Evolutionary conservation across 2,888 invertebrate species (phyloP).

Genomic region (Amphipyra berbera): DNA sequence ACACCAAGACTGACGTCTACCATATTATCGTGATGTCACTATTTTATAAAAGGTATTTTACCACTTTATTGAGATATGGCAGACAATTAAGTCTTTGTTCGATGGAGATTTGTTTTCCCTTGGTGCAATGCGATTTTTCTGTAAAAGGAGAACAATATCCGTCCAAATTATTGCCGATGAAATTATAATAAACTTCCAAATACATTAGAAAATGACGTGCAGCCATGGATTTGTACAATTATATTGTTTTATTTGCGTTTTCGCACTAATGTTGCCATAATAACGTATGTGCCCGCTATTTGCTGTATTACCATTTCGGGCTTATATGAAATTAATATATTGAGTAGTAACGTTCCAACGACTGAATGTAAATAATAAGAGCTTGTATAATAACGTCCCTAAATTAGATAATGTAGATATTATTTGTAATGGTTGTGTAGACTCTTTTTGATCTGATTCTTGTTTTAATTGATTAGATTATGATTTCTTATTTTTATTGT

Average conservation of each 20-base stretch:
- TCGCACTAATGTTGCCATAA: constrained; percentile 81
- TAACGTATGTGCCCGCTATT: constrained; percentile 70
- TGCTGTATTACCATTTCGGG: constrained; percentile 55
- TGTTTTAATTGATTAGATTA: constrained; percentile 59
- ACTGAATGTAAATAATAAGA: constrained; percentile 81
- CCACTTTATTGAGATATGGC: constrained; percentile 44
- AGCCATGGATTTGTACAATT: constrained; percentile 80
- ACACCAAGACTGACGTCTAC: constrained; percentile 67
- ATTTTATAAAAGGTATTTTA: constrained; percentile 47
- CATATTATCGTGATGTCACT: constrained; percentile 56
- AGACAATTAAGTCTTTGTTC: constrained; percentile 38
- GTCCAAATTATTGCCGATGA: constrained; percentile 25
- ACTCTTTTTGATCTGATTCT: constrained; percentile 74
- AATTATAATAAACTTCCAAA: constrained; percentile 46
- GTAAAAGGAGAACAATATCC: constrained; percentile 40
- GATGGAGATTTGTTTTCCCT: constrained; percentile 36
- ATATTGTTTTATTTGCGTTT: constrained; percentile 69
- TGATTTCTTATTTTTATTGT: constrained; percentile 45
- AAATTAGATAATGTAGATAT: constrained; percentile 59
- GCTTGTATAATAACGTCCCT: constrained; percentile 72
- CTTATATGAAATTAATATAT: constrained; percentile 58
- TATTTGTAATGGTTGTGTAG: constrained; percentile 78
- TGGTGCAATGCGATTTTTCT: constrained; percentile 54
- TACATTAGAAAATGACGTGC: constrained; percentile 48
- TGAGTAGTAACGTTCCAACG: constrained; percentile 65